Evolutionary conservation across 2,888 invertebrate genomes (phyloP), one percentile per base, ranked within the genome.

Genomic region (Dicyrtoma fusca): DNA sequence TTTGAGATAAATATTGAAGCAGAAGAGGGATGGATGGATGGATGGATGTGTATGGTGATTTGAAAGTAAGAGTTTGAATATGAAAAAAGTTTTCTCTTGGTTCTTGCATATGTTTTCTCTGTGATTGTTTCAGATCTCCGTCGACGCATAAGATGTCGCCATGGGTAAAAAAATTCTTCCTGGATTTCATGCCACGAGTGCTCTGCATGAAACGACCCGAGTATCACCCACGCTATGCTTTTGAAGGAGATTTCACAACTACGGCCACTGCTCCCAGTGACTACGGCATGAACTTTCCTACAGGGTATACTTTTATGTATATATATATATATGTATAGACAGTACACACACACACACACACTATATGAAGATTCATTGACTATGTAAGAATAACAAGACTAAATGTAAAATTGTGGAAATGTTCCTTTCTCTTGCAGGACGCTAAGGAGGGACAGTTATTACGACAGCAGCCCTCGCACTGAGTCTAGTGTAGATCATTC

Each of bases 81-180:
- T n/a, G n/a, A n/a, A n/a, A n/a, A n/a, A n/a, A n/a, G n/a, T n/a
- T 73, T 44, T 63, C 44, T 62, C 42, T 42, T 34, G 5, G n/a
- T 65, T 63, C 51, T 42, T 49, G 34, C 23, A n/a, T n/a, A n/a
- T n/a, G n/a, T n/a, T 17, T 34, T 44, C 19, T 23, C 21, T 69
- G 26, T 25, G 57, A 63, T 44, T n/a, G n/a, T n/a, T n/a, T 11
- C 83, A 93, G 94, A 83, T 94, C 94, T 0, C 94, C 95, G 19
- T 93, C 95, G 4, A 95, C 95, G 0, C 94, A 95, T 84, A 92
- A 92, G 81, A 95, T 97, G 94, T 92, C 95, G 0, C 92, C 93
- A 0, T 90, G 92, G 89, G 91, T 95, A 82, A 90, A 91, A 81
- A 90, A 90, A 82, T 86, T 96, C 75, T 96, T 97, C 84, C 87